Evolutionary conservation across 2,888 invertebrate genomes (phyloP).

Genomic region (Spicauda simplicius): DNA sequence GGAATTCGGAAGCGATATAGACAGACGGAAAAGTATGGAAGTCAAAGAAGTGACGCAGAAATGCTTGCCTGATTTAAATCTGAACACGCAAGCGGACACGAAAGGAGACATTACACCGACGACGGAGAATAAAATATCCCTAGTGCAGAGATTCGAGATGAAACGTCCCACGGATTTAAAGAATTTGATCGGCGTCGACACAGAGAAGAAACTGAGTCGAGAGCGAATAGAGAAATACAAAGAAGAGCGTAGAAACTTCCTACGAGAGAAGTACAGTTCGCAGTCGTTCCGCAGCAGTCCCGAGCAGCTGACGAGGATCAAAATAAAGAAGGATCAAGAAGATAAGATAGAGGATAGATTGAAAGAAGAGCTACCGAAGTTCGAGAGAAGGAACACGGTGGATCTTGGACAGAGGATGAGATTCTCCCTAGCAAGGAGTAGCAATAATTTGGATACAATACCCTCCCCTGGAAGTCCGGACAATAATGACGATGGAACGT

Average conservation of each 20-base stretch:
- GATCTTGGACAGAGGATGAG: constrained; percentile 77
- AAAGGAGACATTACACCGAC: constrained; percentile 82
- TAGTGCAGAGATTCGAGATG: constrained; percentile 80
- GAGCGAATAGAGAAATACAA: constrained; percentile 96
- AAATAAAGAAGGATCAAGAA: constrained; percentile 67
- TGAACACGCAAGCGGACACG: constrained; percentile 60
- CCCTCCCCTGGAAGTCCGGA: constrained; percentile 61
- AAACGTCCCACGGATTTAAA: constrained; percentile 62
- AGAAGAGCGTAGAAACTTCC: constrained; percentile 93
- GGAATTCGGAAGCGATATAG: constrained; percentile 84
- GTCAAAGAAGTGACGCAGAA: constrained; percentile 86
- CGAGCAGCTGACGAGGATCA: constrained; percentile 74
- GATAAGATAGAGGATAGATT: constrained; percentile 57
- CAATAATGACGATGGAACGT: constrained; percentile 22
- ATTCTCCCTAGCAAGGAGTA: constrained; percentile 71
- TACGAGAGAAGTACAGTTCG: constrained; percentile 94
- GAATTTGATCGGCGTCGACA: constrained; percentile 67
- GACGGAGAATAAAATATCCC: constrained; percentile 85
- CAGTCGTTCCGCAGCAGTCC: constrained; percentile 90
- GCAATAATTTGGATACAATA: constrained; percentile 69
- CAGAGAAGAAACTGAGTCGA: constrained; percentile 87
- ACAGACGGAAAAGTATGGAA: constrained; percentile 87
- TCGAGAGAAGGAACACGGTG: constrained; percentile 78
- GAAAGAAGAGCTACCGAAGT: constrained; percentile 64
- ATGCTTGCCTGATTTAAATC: constrained; percentile 71